Conservation (phyloP, 2,888 invertebrate genomes). For the Callosobruchus maculatus region DNA sequence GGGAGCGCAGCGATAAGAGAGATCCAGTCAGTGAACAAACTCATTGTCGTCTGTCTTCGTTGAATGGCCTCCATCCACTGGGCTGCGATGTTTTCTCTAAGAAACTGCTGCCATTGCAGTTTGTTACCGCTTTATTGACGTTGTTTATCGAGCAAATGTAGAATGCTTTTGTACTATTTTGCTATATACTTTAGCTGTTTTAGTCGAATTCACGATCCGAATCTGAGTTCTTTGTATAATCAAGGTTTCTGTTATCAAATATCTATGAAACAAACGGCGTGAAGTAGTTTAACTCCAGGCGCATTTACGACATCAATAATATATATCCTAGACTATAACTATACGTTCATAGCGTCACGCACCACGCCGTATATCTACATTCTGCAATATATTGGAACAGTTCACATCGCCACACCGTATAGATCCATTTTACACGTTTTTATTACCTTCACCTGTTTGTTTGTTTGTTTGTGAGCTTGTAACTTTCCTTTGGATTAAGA, state of each 20-base stretch:
- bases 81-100: background rate
- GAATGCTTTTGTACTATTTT: background rate
- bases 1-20: background rate
- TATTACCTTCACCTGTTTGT: too few relatives aligned
- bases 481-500: too few relatives aligned
- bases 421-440: too few relatives aligned
- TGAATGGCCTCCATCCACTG: background rate
- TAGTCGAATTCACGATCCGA: background rate
- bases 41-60: background rate
- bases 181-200: background rate
- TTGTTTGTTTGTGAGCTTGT: too few relatives aligned
- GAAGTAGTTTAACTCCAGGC: too few relatives aligned
- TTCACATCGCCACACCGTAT: too few relatives aligned
- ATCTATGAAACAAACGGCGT: background rate
- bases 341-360: too few relatives aligned
- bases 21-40: background rate
- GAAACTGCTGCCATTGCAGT: background rate
- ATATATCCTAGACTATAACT: too few relatives aligned
- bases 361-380: too few relatives aligned
- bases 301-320: too few relatives aligned
- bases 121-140: background rate
- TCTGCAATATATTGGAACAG: too few relatives aligned
- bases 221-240: background rate
- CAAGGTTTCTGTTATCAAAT: background rate
- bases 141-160: background rate